Percentiles rank a stretch among this genome's conserved stretches.
These are phyloP conservation scores for Periophthalmus magnuspinnatus DNA, from an alignment of 2,797 vertebrate genomes.

Conservation along the genomic window DNA sequence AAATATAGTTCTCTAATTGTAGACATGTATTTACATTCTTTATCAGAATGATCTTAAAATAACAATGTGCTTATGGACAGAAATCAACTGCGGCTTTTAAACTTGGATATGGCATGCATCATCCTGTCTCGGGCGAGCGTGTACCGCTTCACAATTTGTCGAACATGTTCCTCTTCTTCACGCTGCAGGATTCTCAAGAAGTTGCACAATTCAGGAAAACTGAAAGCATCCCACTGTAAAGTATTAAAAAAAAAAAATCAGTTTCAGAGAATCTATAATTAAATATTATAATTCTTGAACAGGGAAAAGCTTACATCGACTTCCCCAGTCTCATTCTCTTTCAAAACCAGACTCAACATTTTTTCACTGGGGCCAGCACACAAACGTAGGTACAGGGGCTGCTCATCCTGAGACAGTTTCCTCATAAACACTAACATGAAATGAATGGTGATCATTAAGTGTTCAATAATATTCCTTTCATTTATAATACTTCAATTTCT, in stretches of 20 bases:
- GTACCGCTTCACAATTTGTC: constrained; percentile 89
- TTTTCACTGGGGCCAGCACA: constrained; percentile 91
- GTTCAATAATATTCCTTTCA: neutral
- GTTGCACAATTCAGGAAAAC: constrained; percentile 91
- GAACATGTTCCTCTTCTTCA: constrained; percentile 90
- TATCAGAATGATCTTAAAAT: neutral
- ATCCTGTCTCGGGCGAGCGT: constrained; percentile 85
- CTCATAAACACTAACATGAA: constrained; percentile 80
- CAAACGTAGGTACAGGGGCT: constrained; percentile 86
- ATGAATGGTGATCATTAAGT: neutral
- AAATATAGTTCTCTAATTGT: constrained; percentile 1
- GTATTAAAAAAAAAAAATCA: too few species aligned
- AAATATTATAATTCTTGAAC: neutral
- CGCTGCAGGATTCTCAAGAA: constrained; percentile 93
- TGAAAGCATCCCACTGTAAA: constrained; percentile 94
- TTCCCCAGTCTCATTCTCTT: constrained; percentile 94
- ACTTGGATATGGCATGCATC: constrained; percentile 81
- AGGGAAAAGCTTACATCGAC: constrained; percentile 81
- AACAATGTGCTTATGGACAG: neutral
- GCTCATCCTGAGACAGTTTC: constrained; percentile 86
- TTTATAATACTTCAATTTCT: constrained; percentile 1
- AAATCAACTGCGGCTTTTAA: constrained; percentile 81
- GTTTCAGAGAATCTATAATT: neutral
- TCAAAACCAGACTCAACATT: constrained; percentile 86
- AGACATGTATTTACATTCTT: constrained; percentile 4